A percentile compares a stretch with the other conserved stretches of the same genome.
Evolutionary conservation across 2,797 vertebrate genomes (phyloP).

Genomic region (Sciurus carolinensis): DNA sequence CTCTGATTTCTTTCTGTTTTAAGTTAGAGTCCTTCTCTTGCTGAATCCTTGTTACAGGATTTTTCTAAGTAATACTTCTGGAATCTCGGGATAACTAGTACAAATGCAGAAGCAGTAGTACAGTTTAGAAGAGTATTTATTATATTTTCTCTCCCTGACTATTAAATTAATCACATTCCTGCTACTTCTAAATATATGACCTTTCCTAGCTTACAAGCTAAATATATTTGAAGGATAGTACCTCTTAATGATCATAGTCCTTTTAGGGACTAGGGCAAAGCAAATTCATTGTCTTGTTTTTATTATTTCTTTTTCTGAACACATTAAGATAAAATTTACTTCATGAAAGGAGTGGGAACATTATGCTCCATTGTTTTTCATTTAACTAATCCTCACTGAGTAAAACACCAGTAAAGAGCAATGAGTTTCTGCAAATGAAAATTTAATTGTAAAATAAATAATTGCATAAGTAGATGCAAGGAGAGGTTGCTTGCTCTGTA

Average conservation of each 20-base stretch:
- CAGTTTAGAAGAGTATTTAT: conserved; percentile 40
- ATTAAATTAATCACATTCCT: background rate
- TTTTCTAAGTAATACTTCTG: conserved; percentile 29
- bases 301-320: background rate
- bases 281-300: background rate
- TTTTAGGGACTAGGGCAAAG: conserved; percentile 15
- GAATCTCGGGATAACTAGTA: background rate
- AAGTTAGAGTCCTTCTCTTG: conserved; percentile 31
- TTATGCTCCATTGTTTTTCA: background rate
- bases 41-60: background rate
- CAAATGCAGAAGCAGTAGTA: background rate
- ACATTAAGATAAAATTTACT: conserved; percentile 3
- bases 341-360: conserved; percentile 14
- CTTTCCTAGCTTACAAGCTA: background rate
- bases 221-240: background rate
- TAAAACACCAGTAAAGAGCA: conserved; percentile 18
- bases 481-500: background rate
- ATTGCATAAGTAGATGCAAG: background rate
- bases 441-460: conserved; percentile 30
- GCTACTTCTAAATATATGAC: background rate
- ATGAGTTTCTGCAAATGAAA: background rate
- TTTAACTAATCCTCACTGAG: conserved; percentile 54
- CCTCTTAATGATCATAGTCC: background rate
- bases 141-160: background rate
- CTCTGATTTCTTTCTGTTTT: conserved; percentile 51